A percentile compares a stretch with the other conserved stretches of the same genome.
Evolutionary conservation across 2,113 vertebrate species (phyloP).

Genomic region (Brachypteracias leptosomus): DNA sequence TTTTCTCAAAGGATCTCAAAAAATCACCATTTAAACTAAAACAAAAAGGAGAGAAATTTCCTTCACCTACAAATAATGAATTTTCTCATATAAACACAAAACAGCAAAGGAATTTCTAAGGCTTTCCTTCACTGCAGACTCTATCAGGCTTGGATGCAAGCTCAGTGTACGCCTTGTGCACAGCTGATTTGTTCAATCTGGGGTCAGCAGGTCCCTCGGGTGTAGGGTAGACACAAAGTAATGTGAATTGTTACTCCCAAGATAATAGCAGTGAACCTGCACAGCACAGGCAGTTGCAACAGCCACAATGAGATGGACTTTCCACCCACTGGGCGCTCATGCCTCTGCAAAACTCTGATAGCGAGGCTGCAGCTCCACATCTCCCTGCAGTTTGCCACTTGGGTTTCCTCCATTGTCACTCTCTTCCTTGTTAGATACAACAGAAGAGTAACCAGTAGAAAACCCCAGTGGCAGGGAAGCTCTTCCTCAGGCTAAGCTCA

Average conservation of each 20-base stretch:
- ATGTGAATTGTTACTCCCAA: background rate
- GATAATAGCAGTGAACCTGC: background rate
- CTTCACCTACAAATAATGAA: background rate
- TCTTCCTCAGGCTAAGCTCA: background rate
- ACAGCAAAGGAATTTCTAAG: background rate
- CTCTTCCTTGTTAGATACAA: background rate
- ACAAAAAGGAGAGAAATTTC: background rate
- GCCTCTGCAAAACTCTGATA: background rate
- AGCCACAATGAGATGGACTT: background rate
- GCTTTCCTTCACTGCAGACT: background rate
- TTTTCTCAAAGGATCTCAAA: background rate
- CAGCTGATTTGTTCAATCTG: background rate
- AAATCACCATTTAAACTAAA: background rate
- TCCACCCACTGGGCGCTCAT: background rate
- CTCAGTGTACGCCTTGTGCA: background rate
- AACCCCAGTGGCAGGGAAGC: background rate
- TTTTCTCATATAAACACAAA: background rate
- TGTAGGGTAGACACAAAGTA: background rate
- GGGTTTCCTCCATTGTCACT: background rate
- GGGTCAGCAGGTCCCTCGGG: background rate
- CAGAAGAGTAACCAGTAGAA: background rate
- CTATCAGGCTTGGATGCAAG: background rate
- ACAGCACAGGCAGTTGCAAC: fast-evolving
- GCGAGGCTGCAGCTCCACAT: background rate
- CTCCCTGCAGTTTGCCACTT: background rate